These are phyloP conservation scores for Bellardia bayeri DNA, from an alignment of 2,888 invertebrate genomes.

Conservation along the genomic window DNA sequence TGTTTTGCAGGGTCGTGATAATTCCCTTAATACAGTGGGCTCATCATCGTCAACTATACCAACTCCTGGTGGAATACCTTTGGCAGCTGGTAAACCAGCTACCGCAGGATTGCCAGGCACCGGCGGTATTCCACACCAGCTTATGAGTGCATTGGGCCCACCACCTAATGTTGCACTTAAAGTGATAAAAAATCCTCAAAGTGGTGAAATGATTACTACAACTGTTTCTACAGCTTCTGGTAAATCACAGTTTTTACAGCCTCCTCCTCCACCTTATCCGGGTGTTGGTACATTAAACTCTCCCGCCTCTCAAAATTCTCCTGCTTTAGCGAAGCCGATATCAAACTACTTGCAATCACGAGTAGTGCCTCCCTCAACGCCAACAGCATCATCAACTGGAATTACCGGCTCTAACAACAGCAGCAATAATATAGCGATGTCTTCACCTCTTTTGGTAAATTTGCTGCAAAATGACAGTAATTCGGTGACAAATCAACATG, in stretches of 20 bases:
- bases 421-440: slow-evolving; percentile 88
- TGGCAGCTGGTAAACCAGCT: slow-evolving; percentile 57
- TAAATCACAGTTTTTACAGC: slow-evolving; percentile 82
- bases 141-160: slow-evolving; percentile 75
- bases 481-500: slow-evolving; percentile 67
- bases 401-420: slow-evolving; percentile 12
- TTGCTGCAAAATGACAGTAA: slow-evolving; percentile 93
- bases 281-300: slow-evolving; percentile 76
- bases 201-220: slow-evolving; percentile 76
- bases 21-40: slow-evolving; percentile 84
- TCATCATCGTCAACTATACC: slow-evolving; percentile 33
- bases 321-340: slow-evolving; percentile 71
- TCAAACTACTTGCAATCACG: slow-evolving; percentile 73
- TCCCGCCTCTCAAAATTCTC: slow-evolving; percentile 65
- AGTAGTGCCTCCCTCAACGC: slow-evolving; percentile 33
- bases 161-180: slow-evolving; percentile 80
- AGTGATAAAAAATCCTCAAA: slow-evolving; percentile 79
- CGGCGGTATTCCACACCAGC: slow-evolving; percentile 75
- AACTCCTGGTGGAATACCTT: slow-evolving; percentile 74
- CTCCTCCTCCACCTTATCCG: slow-evolving; percentile 83
- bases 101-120: slow-evolving; percentile 29
- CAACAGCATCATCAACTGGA: slow-evolving; percentile 65
- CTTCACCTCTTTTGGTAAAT: slow-evolving; percentile 95
- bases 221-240: slow-evolving; percentile 65
- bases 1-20: slow-evolving; percentile 91